phyloP scores from a whole-genome alignment of 2,113 vertebrate species.

The Connochaetes taurinus region DNA sequence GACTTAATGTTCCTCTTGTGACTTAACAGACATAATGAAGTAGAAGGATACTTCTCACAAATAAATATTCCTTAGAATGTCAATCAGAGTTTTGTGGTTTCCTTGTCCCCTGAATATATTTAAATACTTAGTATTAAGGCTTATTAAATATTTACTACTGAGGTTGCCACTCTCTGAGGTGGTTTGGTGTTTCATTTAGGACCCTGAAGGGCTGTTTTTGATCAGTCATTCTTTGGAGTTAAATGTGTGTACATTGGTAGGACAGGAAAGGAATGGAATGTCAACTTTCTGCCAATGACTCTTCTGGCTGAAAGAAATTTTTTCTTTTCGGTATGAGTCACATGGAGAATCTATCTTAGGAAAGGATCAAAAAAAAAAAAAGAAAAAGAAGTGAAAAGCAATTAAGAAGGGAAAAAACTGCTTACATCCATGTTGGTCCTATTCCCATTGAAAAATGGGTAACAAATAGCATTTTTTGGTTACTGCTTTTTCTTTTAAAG shows the following conservation, averaged over 20 bases:
- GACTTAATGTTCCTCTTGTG: neutral
- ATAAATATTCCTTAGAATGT: conserved; percentile 20
- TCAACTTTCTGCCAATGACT: conserved; percentile 53
- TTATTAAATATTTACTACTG: neutral
- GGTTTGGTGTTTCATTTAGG: conserved; percentile 21
- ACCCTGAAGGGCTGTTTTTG: neutral
- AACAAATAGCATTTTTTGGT: neutral
- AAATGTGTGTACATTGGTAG: conserved; percentile 37
- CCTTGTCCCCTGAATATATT: neutral
- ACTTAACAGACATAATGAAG: neutral
- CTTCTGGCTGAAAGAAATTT: conserved; percentile 56
- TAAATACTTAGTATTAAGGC: neutral
- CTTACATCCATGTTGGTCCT: neutral
- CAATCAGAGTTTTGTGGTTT: neutral
- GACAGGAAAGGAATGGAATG: conserved; percentile 54
- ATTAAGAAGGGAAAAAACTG: neutral
- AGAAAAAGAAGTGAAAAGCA: conserved; percentile 26
- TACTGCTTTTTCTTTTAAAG: neutral
- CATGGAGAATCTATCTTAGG: conserved; percentile 49
- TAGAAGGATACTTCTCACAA: neutral
- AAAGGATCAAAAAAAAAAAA: neutral
- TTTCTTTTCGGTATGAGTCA: conserved; percentile 43
- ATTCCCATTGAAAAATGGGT: neutral
- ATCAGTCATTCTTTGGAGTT: conserved; percentile 43
- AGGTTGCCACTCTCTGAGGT: neutral